Conservation (phyloP, 2,888 invertebrate genomes). For the Cetonia aurata region DNA sequence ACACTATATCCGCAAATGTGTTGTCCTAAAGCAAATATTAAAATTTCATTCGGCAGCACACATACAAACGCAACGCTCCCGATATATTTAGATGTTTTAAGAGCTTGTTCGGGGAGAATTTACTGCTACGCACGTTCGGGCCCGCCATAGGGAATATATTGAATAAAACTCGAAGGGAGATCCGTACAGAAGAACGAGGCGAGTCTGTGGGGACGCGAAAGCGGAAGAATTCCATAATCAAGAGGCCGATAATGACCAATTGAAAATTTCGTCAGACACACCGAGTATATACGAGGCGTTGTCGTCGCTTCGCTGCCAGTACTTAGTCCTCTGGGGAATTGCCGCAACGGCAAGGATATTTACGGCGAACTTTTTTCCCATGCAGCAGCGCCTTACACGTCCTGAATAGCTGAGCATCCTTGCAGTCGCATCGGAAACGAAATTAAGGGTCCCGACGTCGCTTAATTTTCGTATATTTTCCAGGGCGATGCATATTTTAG, state of each 20-base stretch:
- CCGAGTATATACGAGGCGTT: background rate
- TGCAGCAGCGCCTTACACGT: slow-evolving; percentile 18
- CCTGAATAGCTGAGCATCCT: slow-evolving; percentile 19
- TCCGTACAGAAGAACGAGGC: background rate
- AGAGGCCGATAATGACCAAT: slow-evolving; percentile 27
- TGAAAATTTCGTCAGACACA: slow-evolving; percentile 28
- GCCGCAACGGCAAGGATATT: slow-evolving; percentile 11
- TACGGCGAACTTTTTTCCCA: slow-evolving; percentile 26
- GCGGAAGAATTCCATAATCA: slow-evolving; percentile 25
- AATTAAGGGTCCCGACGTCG: too few relatives aligned
- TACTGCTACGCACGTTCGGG: too few relatives aligned
- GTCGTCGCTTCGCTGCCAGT: background rate
- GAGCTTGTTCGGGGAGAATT: too few relatives aligned
- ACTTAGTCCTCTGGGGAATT: slow-evolving; percentile 14
- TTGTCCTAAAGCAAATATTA: too few relatives aligned
- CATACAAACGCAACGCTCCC: too few relatives aligned
- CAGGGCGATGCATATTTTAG: too few relatives aligned
- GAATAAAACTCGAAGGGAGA: background rate
- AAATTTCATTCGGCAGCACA: too few relatives aligned
- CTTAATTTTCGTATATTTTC: too few relatives aligned
- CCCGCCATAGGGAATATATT: background rate
- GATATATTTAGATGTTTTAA: too few relatives aligned
- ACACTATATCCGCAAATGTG: too few relatives aligned
- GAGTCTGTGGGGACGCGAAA: background rate
- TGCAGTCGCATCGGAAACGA: too few relatives aligned